A percentile compares a stretch with the other conserved stretches of the same genome.
Evolutionary conservation across 2,888 invertebrate genomes (phyloP).

Genomic region (Eulithis testata): DNA sequence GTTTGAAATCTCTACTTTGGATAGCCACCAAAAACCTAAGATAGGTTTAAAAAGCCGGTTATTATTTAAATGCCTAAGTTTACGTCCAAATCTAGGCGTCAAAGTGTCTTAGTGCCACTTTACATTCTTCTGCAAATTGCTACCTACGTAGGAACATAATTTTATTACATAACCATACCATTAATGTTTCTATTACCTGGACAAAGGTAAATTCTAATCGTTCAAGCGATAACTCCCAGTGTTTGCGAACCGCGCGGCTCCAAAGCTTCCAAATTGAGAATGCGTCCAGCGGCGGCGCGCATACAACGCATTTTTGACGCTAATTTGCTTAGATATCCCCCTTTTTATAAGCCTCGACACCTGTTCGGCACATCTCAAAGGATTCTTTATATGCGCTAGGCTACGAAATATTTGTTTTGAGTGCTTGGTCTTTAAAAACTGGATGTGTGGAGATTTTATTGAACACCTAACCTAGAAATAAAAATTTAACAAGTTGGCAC

Average conservation of each 20-base stretch:
- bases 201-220: slow-evolving; percentile 11
- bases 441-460: background rate
- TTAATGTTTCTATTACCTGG: slow-evolving; percentile 14
- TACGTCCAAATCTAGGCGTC: too few species aligned
- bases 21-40: too few species aligned
- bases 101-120: too few species aligned
- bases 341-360: slow-evolving; percentile 39
- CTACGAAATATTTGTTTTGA: background rate
- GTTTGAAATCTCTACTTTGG: background rate
- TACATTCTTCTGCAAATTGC: too few species aligned
- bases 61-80: too few species aligned
- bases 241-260: slow-evolving; percentile 37
- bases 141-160: background rate
- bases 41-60: too few species aligned
- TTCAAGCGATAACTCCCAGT: slow-evolving; percentile 37
- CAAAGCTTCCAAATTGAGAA: slow-evolving; percentile 33
- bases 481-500: too few species aligned
- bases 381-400: slow-evolving; percentile 12
- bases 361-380: slow-evolving; percentile 37
- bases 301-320: slow-evolving; percentile 44
- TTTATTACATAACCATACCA: slow-evolving; percentile 4
- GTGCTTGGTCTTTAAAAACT: slow-evolving; percentile 1
- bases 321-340: slow-evolving; percentile 45
- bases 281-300: slow-evolving; percentile 32
- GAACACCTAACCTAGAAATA: too few species aligned